phyloP scores from a whole-genome alignment of 2,797 vertebrate genomes.

The Otolemur crassicaudatus region DNA sequence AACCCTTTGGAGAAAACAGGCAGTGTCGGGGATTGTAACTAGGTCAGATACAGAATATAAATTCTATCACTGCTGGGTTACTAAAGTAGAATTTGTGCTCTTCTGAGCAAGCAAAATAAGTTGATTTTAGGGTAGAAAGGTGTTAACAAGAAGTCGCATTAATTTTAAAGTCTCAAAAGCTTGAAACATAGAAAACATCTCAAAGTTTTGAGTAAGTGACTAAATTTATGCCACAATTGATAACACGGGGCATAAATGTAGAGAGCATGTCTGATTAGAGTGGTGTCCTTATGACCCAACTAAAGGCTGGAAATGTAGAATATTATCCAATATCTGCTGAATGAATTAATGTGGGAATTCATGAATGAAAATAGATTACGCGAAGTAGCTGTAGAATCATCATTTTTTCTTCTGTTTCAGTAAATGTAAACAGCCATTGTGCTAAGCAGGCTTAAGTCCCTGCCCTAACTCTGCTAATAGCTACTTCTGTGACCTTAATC shows the following conservation, averaged over 20 bases:
- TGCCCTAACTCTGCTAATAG: not conserved
- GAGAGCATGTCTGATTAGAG: not conserved
- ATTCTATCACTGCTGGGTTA: constrained; percentile 32
- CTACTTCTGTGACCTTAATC: constrained; percentile 63
- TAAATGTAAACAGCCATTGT: not conserved
- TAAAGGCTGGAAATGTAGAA: not conserved
- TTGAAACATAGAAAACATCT: not conserved
- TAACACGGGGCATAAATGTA: not conserved
- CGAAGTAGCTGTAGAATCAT: not conserved
- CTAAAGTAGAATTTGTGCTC: not conserved
- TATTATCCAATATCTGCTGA: not conserved
- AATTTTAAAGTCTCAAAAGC: not conserved
- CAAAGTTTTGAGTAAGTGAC: not conserved
- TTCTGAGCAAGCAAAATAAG: not conserved
- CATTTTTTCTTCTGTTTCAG: not conserved
- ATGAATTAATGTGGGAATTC: not conserved
- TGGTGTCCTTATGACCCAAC: not conserved
- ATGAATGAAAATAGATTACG: not conserved
- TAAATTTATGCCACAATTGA: not conserved
- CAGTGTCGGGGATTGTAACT: not conserved
- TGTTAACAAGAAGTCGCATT: not conserved
- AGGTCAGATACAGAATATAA: constrained; percentile 58
- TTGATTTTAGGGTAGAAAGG: not conserved
- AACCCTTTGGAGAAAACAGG: constrained; percentile 1
- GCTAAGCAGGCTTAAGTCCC: not conserved